Evolutionary conservation across 1,140 invertebrate genomes (phyloP), one percentile per base, ranked within the genome.

Genomic region (Plodia interpunctella): DNA sequence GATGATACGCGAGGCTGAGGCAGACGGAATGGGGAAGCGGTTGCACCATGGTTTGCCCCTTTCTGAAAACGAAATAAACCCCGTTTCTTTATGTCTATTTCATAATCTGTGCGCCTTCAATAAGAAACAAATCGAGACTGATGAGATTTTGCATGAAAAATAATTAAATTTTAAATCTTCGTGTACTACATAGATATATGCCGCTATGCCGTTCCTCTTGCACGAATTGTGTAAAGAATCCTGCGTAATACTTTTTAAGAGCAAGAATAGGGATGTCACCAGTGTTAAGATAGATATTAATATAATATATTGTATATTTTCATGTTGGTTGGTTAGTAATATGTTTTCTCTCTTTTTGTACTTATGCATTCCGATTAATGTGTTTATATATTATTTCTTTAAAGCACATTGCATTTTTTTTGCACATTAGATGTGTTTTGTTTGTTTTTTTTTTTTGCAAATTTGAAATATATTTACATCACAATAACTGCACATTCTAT

Each of bases 341-440:
- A 44, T 44, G 2, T 15, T 44, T 44, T 17, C n/a, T 44, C 4
- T 44, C 30, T 32, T 44, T 44, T n/a, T 44, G 38, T 44, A 44
- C 38, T 44, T 44, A 44, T 10, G 38, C 38, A 44, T 44, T 44
- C 38, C 38, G 32, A 35, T 9, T 11, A 35, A 5, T 35, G 8
- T 15, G 4, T 44, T 44, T 17, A 15, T 10, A 20, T 55, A 54
- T 5, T 30, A 15, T 44, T 44, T 15, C 13, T 15, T 44, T 44
- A 15, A 5, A 15, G 38, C 38, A 44, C 38, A 15, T 15, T 2
- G n/a, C 15, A 44, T 44, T 15, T 44, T 44, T 17, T 44, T 44
- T 44, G 38, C 38, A 44, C 38, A 44, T 44, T 44, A 44, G 10
- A 44, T 44, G 38, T 44, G 38, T 44, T 44, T 44, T 15, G 13